Conservation (phyloP, 1,140 invertebrate genomes). For the Diachasmimorpha longicaudata region DNA sequence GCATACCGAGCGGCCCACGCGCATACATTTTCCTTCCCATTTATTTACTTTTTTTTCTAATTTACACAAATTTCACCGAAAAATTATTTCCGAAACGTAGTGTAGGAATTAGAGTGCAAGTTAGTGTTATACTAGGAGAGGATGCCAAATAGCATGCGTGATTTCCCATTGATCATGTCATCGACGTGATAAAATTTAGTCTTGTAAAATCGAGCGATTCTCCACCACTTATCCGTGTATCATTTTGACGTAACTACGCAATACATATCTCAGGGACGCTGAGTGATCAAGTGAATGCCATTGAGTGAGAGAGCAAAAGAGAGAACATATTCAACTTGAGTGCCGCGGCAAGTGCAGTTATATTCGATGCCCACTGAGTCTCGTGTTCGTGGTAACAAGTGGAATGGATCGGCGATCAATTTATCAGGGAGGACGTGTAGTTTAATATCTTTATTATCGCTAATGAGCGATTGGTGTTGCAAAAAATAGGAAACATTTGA, state of each 20-base stretch:
- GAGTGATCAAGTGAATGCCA: not conserved
- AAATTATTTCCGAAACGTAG: no score
- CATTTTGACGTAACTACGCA: constrained; percentile 29
- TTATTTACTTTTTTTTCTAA: not conserved
- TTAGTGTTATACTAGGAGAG: no score
- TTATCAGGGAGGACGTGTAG: not conserved
- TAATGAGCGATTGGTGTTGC: not conserved
- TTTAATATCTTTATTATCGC: not conserved
- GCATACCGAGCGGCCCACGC: constrained; percentile 40
- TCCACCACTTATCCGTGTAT: not conserved
- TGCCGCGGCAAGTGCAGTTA: not conserved
- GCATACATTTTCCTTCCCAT: not conserved
- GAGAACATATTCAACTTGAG: not conserved
- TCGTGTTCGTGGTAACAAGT: not conserved
- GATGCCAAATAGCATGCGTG: no score
- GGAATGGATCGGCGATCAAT: not conserved
- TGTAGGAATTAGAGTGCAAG: no score
- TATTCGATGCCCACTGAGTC: not conserved
- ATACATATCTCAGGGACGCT: constrained; percentile 32
- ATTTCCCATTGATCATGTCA: no score
- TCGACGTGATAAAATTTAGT: no score
- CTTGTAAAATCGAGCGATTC: not conserved
- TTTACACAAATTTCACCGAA: not conserved
- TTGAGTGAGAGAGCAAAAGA: not conserved
- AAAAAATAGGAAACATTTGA: not conserved